A percentile compares a stretch with the other conserved stretches of the same genome.
Conservation (phyloP, 1,140 invertebrate genomes). For the Heterodera carotae region DNA sequence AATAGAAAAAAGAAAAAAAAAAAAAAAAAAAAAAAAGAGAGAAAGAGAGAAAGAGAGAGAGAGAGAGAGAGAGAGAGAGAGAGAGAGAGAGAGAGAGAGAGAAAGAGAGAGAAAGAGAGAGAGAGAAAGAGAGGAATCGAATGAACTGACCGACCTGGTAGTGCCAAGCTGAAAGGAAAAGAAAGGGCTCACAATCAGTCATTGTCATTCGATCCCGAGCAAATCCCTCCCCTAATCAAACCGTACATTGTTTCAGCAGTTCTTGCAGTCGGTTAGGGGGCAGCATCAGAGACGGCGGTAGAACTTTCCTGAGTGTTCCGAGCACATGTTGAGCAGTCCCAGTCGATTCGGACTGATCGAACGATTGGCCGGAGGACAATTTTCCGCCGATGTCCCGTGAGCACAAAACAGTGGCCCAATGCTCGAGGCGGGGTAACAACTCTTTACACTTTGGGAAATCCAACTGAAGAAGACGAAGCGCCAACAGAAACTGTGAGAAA, state of each 20-base stretch:
- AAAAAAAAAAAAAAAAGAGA: constrained; percentile 28
- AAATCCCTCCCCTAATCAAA: not conserved
- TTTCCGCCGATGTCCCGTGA: constrained; percentile 32
- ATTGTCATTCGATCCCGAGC: no score
- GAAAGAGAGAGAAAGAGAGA: no score
- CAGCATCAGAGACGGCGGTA: constrained; percentile 44
- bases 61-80: no score
- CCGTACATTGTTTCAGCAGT: constrained; percentile 45
- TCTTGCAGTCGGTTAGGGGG: constrained; percentile 44
- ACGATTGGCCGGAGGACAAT: not conserved
- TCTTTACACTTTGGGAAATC: constrained; percentile 47
- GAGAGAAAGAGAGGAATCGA: no score
- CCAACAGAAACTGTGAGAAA: constrained; percentile 33
- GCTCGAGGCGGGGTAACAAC: constrained; percentile 46
- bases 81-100: no score
- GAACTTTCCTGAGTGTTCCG: constrained; percentile 33
- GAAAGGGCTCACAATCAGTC: no score
- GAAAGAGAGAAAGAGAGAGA: no score
- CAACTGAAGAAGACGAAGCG: constrained; percentile 46
- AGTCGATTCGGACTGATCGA: not conserved
- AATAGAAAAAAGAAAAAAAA: no score
- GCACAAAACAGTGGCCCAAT: constrained; percentile 20
- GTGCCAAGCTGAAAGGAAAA: constrained; percentile 25
- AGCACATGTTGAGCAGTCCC: constrained; percentile 28
- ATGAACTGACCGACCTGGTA: constrained; percentile 26